Evolutionary conservation across 1,140 invertebrate species (phyloP), one percentile per base, ranked within the genome.

Genomic region (Lepidurus arcticus): DNA sequence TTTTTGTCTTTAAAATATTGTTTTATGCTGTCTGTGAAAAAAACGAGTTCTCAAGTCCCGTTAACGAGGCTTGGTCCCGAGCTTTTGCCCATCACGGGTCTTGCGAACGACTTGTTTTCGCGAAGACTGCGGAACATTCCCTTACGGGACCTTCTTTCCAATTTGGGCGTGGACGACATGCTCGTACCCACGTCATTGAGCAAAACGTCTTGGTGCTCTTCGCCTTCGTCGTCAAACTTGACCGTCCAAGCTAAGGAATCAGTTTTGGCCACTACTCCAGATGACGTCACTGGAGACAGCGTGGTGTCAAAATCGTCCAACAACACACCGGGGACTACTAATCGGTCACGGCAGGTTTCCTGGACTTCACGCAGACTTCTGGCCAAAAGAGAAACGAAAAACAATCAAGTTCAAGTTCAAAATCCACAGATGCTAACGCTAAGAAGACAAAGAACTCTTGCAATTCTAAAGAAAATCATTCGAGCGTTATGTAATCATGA

Each of bases 181-280:
- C n/a, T 65, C 21, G n/a, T 21, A 65, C 0, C 16, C 5, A 65
- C 8, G 16, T 21, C 53, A 65, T 65, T 65, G 9, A 65, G 53
- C 53, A 65, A 65, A 65, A 7, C 53, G 16, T 65, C 53, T 7
- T 21, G 53, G 8, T 13, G 9, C 53, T 65, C 53, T 9, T 65
- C 53, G 13, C 7, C 16, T 21, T 65, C 53, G 21, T 65, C 53
- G 21, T 65, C 53, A 65, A 65, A 65, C 53, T 65, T 13, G 16
- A 65, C 53, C 53, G 53, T 65, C 53, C 53, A 65, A 65, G 53
- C 53, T 16, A 65, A 16, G 13, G 53, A 65, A 65, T 65, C 53
- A 10, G n/a, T 65, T 21, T 65, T 65, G 53, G 53, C 53, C n/a
- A 65, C 53, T 1, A 65, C 53, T 65, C 21, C 16, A 13, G 53